Evolutionary conservation across 2,113 vertebrate genomes (phyloP).

Genomic region (Penelope pileata): DNA sequence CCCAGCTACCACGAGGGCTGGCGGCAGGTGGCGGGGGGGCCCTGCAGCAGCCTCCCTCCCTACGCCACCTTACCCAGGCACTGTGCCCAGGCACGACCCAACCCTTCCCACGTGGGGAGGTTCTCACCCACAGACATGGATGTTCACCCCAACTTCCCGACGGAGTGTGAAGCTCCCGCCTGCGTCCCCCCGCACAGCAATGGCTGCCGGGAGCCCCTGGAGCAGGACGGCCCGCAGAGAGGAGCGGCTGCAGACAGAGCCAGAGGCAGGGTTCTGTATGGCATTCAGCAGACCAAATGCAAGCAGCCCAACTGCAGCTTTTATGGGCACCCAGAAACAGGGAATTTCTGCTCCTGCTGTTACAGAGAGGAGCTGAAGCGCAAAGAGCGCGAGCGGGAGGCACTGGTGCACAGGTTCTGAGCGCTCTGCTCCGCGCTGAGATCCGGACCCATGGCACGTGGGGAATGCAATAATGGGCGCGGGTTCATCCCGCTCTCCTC

Average conservation of each 20-base stretch:
- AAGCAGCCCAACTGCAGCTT: constrained; percentile 91
- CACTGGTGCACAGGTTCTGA: constrained; percentile 89
- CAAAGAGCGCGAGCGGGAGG: constrained; percentile 79
- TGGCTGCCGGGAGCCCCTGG: constrained; percentile 78
- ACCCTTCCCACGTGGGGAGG: constrained; percentile 57
- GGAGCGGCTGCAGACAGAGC: not conserved
- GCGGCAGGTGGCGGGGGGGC: constrained; percentile 88
- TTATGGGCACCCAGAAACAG: constrained; percentile 93
- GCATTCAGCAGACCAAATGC: constrained; percentile 87
- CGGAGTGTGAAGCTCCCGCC: constrained; percentile 1
- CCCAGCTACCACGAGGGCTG: constrained; percentile 81
- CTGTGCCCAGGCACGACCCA: constrained; percentile 76
- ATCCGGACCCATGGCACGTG: not conserved
- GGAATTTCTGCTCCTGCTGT: constrained; percentile 96
- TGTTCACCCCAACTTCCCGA: constrained; percentile 57
- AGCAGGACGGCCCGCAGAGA: constrained; percentile 60
- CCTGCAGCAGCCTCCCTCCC: constrained; percentile 79
- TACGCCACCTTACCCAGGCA: constrained; percentile 92
- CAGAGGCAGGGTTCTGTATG: not conserved
- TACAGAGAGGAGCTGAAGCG: constrained; percentile 90
- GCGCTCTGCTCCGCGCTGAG: accelerated
- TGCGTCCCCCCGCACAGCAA: constrained; percentile 60
- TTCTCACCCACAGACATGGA: constrained; percentile 72
- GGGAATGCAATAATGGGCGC: constrained; percentile 34
- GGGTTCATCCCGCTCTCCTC: not conserved